Evolutionary conservation across 2,113 vertebrate genomes (phyloP), one percentile per base, ranked within the genome.

Genomic region (mouse (Mus musculus)): DNA sequence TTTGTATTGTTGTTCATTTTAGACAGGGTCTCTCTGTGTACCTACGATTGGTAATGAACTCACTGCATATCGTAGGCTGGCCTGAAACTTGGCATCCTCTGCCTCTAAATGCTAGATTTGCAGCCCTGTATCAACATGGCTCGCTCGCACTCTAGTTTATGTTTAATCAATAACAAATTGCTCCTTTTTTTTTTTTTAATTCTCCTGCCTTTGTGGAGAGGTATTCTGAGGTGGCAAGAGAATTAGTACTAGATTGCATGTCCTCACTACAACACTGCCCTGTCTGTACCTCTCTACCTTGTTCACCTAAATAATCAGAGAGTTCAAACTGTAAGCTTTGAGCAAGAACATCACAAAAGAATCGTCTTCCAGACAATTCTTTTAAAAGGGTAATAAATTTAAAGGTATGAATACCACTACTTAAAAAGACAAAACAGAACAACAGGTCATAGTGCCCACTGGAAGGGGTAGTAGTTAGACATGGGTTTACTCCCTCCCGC

Each of bases 231-330:
- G 61, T 71, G 22, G 56, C 73, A 73, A 54, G n/a, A 87, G 71
- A 81, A 82, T 94, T 87, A 90, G 5, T 67, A 73, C 80, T 65
- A 72, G 46, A 89, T 96, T 88, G 17, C 72, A 93, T 72, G 67
- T 65, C 81, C 39, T 42, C 56, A 81, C 54, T 13, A 30, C 17
- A 91, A 84, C 33, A 63, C 71, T 61, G 20, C 54, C 12, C 65
- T 78, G 28, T 59, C 42, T 90, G 14, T 56, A 75, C 17, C 42
- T 77, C 42, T 77, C 46, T 2, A 69, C 17, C 26, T 80, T 88
- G 42, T 63, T 88, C 54, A 54, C 9, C 65, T 77, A 81, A 63
- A 49, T 72, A 95, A 80, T 73, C 24, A 80, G 67, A 91, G 65
- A 52, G 80, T 13, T 73, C 49, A 36, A 19, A 8, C 59, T n/a